These are phyloP conservation scores for Ahaetulla prasina DNA, from an alignment of 2,113 vertebrate genomes.

Conservation along the genomic window DNA sequence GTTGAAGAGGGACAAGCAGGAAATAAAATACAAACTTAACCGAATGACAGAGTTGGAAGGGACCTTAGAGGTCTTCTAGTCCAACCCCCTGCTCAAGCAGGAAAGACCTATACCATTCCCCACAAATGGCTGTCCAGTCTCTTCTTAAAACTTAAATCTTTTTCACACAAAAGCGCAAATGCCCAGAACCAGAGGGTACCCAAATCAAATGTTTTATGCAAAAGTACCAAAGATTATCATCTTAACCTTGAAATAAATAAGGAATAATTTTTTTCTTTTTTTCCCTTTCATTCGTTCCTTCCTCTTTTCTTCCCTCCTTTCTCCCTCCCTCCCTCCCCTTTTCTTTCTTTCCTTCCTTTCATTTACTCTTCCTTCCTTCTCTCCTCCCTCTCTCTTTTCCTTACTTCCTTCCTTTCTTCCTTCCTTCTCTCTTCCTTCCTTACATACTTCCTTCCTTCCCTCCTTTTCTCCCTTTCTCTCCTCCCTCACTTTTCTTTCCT, in stretches of 20 bases:
- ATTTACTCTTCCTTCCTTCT: too few species aligned
- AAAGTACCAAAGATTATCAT: not conserved
- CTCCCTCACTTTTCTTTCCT: rapidly evolving
- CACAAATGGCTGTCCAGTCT: not conserved
- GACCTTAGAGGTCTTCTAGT: not conserved
- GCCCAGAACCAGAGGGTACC: not conserved
- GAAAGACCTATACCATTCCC: not conserved
- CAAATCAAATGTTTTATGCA: not conserved
- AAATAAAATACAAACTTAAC: too few species aligned
- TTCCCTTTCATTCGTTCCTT: too few species aligned
- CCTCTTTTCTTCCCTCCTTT: not conserved
- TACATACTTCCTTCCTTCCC: not conserved
- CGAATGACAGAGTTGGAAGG: too few species aligned
- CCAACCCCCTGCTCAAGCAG: not conserved
- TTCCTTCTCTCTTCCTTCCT: too few species aligned
- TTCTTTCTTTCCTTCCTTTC: too few species aligned
- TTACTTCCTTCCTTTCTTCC: too few species aligned
- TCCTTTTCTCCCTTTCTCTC: too few species aligned
- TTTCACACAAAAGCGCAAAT: not conserved
- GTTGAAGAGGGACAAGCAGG: not conserved
- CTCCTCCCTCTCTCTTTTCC: too few species aligned
- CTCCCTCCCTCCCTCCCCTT: too few species aligned
- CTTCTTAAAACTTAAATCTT: not conserved
- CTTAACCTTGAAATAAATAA: not conserved
- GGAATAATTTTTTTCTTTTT: not conserved